Percentiles rank a stretch among this genome's conserved stretches.
These are phyloP conservation scores for Heterodera filipjevi DNA, from an alignment of 2,888 invertebrate species.

Conservation along the genomic window DNA sequence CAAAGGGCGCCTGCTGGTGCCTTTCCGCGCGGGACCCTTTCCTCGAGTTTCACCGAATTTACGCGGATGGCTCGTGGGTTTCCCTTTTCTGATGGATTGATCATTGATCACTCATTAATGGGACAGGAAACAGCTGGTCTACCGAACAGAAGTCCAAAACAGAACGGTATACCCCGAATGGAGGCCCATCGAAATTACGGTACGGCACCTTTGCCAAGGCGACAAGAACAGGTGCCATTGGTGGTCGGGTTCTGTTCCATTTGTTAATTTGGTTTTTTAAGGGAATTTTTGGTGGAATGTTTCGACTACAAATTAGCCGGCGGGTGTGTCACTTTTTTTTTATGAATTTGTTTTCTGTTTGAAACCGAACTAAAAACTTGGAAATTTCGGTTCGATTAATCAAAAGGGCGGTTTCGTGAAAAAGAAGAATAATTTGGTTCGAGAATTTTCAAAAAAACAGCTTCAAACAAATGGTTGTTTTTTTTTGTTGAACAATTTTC, in stretches of 20 bases:
- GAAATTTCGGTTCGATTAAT: too few relatives aligned
- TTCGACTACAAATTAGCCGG: slow-evolving; percentile 70
- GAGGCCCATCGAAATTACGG: slow-evolving; percentile 68
- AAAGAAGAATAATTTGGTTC: too few relatives aligned
- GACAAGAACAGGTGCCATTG: slow-evolving; percentile 45
- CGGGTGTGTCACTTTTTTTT: slow-evolving; percentile 58
- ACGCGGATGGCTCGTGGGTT: slow-evolving; percentile 49
- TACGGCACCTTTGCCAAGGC: slow-evolving; percentile 69
- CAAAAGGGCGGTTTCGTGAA: too few relatives aligned
- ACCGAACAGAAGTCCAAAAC: slow-evolving; percentile 69
- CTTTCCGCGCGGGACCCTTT: slow-evolving; percentile 50
- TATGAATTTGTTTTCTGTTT: neutral
- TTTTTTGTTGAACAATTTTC: too few relatives aligned
- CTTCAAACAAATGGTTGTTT: too few relatives aligned
- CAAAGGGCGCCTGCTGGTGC: slow-evolving; percentile 10
- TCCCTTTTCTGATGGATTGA: slow-evolving; percentile 11
- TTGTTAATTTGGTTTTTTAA: slow-evolving; percentile 58
- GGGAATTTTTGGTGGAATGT: slow-evolving; percentile 67
- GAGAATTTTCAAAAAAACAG: too few relatives aligned
- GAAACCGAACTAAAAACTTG: neutral
- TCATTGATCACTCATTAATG: neutral
- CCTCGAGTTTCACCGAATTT: slow-evolving; percentile 52
- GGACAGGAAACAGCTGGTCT: slow-evolving; percentile 49
- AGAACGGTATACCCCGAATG: slow-evolving; percentile 71
- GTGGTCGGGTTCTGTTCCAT: slow-evolving; percentile 59